Base-by-base conservation (phyloP, 2,888 invertebrate genomes). In the Leptopilina syphax region DNA sequence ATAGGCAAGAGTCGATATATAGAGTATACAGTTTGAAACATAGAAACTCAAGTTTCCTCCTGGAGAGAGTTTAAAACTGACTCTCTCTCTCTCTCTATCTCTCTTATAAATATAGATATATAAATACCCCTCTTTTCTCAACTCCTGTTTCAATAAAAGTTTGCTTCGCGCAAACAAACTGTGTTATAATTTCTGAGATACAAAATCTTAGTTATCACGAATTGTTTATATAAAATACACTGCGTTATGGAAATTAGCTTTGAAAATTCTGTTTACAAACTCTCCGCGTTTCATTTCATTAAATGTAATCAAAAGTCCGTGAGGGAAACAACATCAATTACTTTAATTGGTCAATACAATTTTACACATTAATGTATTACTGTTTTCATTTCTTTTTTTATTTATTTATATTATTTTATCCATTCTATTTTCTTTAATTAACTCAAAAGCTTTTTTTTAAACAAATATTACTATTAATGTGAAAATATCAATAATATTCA, bases 151-250 rank as follows among this genome's bases (percentile, higher is more conserved):
- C 27, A 73, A 73, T 70, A 57, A 73, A 73, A 57, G 57, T 73
- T 73, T 57, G 9, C 73, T n/a, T 27, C 10, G 10, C 13, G 57
- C 41, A 41, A 57, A 73, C 57, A 57, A 73, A 73, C 57, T 18
- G 57, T 34, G 34, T 57, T 57, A 73, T 57, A 70, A 70, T 70
- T 70, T 70, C 54, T 70, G 54, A 70, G 50, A 70, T 68, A 68
- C 27, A 27, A 50, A 68, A 68, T 68, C 47, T 50, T 50, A 68
- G 50, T 68, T 50, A 68, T 68, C 50, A 47, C 7, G 68, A 68
- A 50, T 68, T n/a, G 70, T 34, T 27, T 57, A 57, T n/a, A 54
- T n/a, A 73, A 27, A 34, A 57, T 57, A 63, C 50, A 50, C 24
- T 24, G 63, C 34, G 3, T 73, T 57, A 70, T 68, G 68, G 68